Conservation (phyloP, 2,888 invertebrate genomes). For the Orchestes rusci region DNA sequence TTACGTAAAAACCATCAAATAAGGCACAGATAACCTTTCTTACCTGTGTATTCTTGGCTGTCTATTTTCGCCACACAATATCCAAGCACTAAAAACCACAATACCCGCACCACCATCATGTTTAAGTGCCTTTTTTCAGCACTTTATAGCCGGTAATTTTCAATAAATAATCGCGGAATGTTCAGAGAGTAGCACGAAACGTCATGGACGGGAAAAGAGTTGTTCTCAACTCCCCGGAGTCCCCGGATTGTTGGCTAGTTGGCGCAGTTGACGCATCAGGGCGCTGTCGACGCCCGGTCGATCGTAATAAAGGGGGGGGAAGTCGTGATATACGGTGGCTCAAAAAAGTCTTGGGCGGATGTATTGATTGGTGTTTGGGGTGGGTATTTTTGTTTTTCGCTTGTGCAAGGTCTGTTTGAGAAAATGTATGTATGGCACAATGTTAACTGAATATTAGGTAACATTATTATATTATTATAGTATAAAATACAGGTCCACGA, state of each 20-base stretch:
- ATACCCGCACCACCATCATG: conserved; percentile 29
- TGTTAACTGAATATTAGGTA: too few species aligned
- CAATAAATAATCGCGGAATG: conserved; percentile 26
- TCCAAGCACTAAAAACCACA: conserved; percentile 30
- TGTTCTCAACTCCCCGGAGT: conserved; percentile 28
- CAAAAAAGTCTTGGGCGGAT: too few species aligned
- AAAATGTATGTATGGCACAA: too few species aligned
- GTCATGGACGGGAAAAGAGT: conserved; percentile 30
- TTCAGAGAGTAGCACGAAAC: conserved; percentile 25
- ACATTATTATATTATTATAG: too few species aligned
- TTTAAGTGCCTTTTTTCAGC: conserved; percentile 26
- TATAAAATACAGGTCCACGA: too few species aligned
- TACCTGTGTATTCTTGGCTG: conserved; percentile 30
- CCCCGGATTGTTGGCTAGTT: conserved; percentile 25
- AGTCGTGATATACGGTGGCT: conserved; percentile 12
- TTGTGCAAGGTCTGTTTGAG: too few species aligned
- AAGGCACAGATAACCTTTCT: conserved; percentile 23
- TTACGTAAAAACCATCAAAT: conserved; percentile 15
- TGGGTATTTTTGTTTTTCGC: too few species aligned
- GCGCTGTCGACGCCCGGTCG: conserved; percentile 26
- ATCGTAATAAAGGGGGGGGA: too few species aligned
- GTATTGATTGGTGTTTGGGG: too few species aligned
- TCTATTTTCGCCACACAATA: conserved; percentile 25
- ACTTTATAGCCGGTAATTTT: conserved; percentile 27
- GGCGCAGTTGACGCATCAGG: conserved; percentile 24